These are phyloP conservation scores for Agrilus planipennis DNA, from an alignment of 1,140 invertebrate genomes.

Conservation along the genomic window DNA sequence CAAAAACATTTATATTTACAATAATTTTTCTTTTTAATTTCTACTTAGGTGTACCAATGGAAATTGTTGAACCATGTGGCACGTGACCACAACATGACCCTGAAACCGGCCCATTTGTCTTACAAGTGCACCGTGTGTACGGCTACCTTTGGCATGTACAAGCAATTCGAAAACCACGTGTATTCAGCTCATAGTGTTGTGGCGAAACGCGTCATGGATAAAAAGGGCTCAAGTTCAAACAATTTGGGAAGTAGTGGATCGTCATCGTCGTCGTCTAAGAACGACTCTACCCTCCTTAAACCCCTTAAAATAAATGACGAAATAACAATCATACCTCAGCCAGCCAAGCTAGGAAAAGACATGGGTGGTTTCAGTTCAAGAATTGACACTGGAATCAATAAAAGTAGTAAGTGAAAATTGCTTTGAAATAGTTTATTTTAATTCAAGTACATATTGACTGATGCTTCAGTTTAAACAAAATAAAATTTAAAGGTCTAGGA, in stretches of 20 bases:
- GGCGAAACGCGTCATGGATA: slow-evolving; percentile 66
- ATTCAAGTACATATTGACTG: too few species aligned
- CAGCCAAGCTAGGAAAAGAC: slow-evolving; percentile 39
- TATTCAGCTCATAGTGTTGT: slow-evolving; percentile 84
- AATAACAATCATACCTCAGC: slow-evolving; percentile 85
- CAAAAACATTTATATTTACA: slow-evolving; percentile 2
- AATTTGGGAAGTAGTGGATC: too few species aligned
- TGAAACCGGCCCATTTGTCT: slow-evolving; percentile 83
- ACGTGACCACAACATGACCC: slow-evolving; percentile 76
- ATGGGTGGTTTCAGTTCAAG: slow-evolving; percentile 19
- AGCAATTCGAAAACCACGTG: slow-evolving; percentile 88
- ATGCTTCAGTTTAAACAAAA: slow-evolving; percentile 9
- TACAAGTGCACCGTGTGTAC: slow-evolving; percentile 93
- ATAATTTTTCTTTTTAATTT: slow-evolving; percentile 2
- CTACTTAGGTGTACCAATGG: slow-evolving; percentile 76
- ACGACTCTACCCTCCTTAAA: slow-evolving; percentile 60
- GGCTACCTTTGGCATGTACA: slow-evolving; percentile 89
- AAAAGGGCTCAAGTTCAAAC: slow-evolving; percentile 45
- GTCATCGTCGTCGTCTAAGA: slow-evolving; percentile 32
- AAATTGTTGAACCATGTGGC: slow-evolving; percentile 84
- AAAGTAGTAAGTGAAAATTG: too few species aligned
- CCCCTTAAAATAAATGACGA: slow-evolving; percentile 85
- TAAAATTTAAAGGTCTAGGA: too few species aligned
- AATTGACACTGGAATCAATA: slow-evolving; percentile 11
- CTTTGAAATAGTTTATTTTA: too few species aligned